Conservation (phyloP, 1,140 invertebrate species). For the Dinoponera quadriceps region DNA sequence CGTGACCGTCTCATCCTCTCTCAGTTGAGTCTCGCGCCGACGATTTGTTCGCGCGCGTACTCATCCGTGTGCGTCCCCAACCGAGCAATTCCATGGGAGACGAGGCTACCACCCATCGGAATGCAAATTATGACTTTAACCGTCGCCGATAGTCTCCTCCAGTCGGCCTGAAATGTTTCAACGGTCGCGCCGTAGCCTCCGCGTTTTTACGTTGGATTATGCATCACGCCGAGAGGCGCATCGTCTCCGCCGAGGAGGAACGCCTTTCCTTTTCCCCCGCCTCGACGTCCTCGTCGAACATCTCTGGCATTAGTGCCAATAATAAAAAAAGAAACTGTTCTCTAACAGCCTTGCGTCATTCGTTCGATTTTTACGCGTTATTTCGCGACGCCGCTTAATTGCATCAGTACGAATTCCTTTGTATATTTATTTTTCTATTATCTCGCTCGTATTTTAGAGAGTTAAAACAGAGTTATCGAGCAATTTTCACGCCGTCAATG, state of each 20-base stretch:
- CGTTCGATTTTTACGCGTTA: slow-evolving; percentile 5
- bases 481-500: neutral
- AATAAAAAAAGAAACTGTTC: neutral
- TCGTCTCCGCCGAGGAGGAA: slow-evolving; percentile 48
- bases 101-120: slow-evolving; percentile 65
- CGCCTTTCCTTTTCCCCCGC: slow-evolving; percentile 54
- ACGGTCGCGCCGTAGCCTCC: slow-evolving; percentile 47
- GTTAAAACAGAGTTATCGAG: neutral
- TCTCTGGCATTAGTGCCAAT: too few relatives aligned
- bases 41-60: slow-evolving; percentile 49
- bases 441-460: neutral
- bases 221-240: slow-evolving; percentile 48
- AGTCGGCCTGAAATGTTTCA: slow-evolving; percentile 63
- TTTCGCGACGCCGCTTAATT: neutral
- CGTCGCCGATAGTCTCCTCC: slow-evolving; percentile 32
- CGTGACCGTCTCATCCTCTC: slow-evolving; percentile 55
- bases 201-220: slow-evolving; percentile 55
- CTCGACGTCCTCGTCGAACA: slow-evolving; percentile 45
- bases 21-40: slow-evolving; percentile 57
- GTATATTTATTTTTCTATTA: neutral
- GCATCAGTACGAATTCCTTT: neutral
- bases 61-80: slow-evolving; percentile 23
- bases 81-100: slow-evolving; percentile 43
- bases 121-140: slow-evolving; percentile 69
- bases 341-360: slow-evolving; percentile 1